Evolutionary conservation across 2,888 invertebrate species (phyloP).

Genomic region (Catocala sponsa): DNA sequence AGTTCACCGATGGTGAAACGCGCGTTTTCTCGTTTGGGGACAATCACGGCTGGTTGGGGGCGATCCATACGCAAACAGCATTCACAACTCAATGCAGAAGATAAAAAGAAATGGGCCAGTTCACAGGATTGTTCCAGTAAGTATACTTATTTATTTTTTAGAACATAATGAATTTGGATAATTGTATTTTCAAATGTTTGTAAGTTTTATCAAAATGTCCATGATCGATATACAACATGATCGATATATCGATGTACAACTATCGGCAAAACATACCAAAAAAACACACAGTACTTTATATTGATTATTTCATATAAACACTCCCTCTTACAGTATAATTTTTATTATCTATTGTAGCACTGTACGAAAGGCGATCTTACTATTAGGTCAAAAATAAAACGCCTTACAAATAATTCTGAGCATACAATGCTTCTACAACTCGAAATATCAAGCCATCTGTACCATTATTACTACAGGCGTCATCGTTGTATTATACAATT

Average conservation of each 20-base stretch:
- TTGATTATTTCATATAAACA: too few species aligned
- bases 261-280: too few species aligned
- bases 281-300: too few species aligned
- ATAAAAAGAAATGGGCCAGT: constrained; percentile 97
- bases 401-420: constrained; percentile 25
- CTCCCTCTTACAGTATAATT: too few species aligned
- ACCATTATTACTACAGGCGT: not conserved
- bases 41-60: constrained; percentile 97
- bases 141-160: constrained; percentile 53
- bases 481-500: not conserved
- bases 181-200: too few species aligned
- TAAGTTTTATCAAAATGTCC: too few species aligned
- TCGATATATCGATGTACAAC: too few species aligned
- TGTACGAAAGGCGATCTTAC: too few species aligned
- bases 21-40: constrained; percentile 96
- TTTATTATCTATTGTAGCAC: too few species aligned
- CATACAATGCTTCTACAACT: constrained; percentile 6
- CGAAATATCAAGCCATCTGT: too few species aligned
- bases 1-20: constrained; percentile 98
- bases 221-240: too few species aligned
- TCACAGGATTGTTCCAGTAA: constrained; percentile 97
- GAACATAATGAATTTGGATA: too few species aligned
- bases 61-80: constrained; percentile 95
- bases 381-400: constrained; percentile 1
- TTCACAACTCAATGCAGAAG: constrained; percentile 93